Conservation (phyloP, 1,140 invertebrate genomes). For the Drosophila pruinosa region DNA sequence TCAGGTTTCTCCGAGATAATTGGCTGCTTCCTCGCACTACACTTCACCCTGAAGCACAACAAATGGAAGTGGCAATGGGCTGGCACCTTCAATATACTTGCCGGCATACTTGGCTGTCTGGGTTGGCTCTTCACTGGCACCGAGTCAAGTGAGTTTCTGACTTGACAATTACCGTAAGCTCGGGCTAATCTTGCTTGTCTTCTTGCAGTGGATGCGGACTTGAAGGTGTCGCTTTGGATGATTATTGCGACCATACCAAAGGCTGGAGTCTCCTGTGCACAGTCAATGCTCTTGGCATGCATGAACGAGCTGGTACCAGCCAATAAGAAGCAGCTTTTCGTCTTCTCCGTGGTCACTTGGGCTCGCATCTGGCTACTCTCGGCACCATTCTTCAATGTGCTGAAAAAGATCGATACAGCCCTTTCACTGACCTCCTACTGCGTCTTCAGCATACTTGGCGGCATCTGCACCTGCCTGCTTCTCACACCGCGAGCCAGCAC, state of each 20-base stretch:
- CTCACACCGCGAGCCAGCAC: constrained; percentile 57
- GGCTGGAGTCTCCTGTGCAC: constrained; percentile 71
- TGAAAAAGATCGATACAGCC: constrained; percentile 69
- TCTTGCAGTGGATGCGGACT: constrained; percentile 61
- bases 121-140: constrained; percentile 70
- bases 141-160: constrained; percentile 39
- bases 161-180: background rate
- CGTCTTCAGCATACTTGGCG: constrained; percentile 70
- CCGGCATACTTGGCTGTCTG: constrained; percentile 78
- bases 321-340: constrained; percentile 71
- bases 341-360: constrained; percentile 79
- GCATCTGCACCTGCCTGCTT: constrained; percentile 71
- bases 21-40: constrained; percentile 76
- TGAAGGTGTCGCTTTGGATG: constrained; percentile 78
- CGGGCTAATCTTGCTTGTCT: too few relatives aligned
- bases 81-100: constrained; percentile 81
- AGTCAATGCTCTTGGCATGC: constrained; percentile 78
- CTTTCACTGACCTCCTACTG: constrained; percentile 72
- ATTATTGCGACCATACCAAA: constrained; percentile 77
- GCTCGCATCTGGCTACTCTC: constrained; percentile 73
- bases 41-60: constrained; percentile 73
- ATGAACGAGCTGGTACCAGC: constrained; percentile 73
- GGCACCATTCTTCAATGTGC: constrained; percentile 79
- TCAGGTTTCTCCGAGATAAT: constrained; percentile 79
- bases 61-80: constrained; percentile 79